These are phyloP conservation scores for Zaprionus gabonicus DNA, from an alignment of 1,140 invertebrate species.

Conservation along the genomic window DNA sequence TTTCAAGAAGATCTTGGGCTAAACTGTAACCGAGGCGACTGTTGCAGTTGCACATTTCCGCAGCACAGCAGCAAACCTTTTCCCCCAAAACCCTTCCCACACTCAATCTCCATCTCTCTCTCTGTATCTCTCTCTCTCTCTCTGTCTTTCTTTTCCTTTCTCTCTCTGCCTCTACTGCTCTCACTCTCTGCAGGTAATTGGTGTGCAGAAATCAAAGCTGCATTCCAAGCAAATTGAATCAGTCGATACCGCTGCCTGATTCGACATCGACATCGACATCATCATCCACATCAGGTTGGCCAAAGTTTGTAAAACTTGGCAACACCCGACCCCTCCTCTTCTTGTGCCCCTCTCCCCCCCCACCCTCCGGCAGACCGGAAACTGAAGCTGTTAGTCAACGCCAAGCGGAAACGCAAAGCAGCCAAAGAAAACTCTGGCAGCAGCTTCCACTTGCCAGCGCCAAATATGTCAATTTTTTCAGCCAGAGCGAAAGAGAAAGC, in stretches of 20 bases:
- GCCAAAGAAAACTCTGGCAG: conserved; percentile 58
- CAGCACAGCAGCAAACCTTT: conserved; percentile 5
- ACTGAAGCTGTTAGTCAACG: conserved; percentile 74
- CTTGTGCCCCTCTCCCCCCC: not conserved
- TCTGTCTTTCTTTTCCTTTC: not conserved
- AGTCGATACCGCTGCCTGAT: conserved; percentile 40
- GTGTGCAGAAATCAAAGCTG: conserved; percentile 63
- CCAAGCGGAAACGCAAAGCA: conserved; percentile 68
- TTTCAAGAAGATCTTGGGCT: conserved; percentile 84
- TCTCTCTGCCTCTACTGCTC: not conserved
- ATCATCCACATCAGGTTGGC: conserved; percentile 27
- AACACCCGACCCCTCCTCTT: not conserved
- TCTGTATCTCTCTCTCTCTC: not conserved
- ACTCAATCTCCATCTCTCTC: not conserved
- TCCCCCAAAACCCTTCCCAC: not conserved
- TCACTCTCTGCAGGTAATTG: conserved; percentile 57
- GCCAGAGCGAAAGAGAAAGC: conserved; percentile 14
- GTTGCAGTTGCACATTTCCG: conserved; percentile 60
- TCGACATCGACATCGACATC: conserved; percentile 11
- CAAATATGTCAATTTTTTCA: conserved; percentile 76
- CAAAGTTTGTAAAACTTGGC: conserved; percentile 57
- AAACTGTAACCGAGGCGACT: conserved; percentile 58
- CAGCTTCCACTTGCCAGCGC: conserved; percentile 58
- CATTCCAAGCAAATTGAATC: conserved; percentile 61
- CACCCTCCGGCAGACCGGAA: conserved; percentile 31